Percentiles rank a stretch among this genome's conserved stretches.
These are phyloP conservation scores for Megalops cyprinoides DNA, from an alignment of 2,797 vertebrate species.

Conservation along the genomic window DNA sequence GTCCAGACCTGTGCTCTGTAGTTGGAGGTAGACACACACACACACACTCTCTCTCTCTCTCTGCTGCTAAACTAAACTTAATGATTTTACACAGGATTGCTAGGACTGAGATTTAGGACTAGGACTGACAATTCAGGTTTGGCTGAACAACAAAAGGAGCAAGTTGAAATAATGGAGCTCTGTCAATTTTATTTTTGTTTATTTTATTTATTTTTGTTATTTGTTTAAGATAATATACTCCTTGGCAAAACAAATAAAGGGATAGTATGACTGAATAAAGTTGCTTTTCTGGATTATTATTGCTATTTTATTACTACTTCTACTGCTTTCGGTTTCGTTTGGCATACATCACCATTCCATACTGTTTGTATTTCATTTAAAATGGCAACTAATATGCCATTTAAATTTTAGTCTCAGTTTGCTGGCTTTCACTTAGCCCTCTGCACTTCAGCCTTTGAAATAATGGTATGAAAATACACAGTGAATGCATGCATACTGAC, in stretches of 20 bases:
- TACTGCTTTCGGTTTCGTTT: no score
- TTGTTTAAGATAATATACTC: background rate
- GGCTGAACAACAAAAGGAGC: conserved; percentile 12
- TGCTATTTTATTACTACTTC: no score
- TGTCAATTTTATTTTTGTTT: background rate
- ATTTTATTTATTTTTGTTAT: background rate
- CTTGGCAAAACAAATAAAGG: no score
- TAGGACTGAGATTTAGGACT: background rate
- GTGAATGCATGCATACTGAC: background rate
- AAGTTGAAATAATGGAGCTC: conserved; percentile 9
- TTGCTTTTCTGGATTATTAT: no score
- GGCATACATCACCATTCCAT: no score
- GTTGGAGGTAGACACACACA: conserved; percentile 57
- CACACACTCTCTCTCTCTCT: background rate
- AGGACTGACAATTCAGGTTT: conserved; percentile 15
- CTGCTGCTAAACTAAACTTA: conserved; percentile 21
- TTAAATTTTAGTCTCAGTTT: background rate
- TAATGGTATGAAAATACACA: background rate
- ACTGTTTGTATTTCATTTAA: background rate
- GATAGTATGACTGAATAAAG: no score
- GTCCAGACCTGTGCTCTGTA: conserved; percentile 67
- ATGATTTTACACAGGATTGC: conserved; percentile 11
- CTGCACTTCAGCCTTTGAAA: background rate
- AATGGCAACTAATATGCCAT: background rate
- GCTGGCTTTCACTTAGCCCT: background rate